Percentiles rank a stretch among this genome's conserved stretches.
Evolutionary conservation across 2,797 vertebrate genomes (phyloP).

Genomic region (Pogoniulus pusillus): DNA sequence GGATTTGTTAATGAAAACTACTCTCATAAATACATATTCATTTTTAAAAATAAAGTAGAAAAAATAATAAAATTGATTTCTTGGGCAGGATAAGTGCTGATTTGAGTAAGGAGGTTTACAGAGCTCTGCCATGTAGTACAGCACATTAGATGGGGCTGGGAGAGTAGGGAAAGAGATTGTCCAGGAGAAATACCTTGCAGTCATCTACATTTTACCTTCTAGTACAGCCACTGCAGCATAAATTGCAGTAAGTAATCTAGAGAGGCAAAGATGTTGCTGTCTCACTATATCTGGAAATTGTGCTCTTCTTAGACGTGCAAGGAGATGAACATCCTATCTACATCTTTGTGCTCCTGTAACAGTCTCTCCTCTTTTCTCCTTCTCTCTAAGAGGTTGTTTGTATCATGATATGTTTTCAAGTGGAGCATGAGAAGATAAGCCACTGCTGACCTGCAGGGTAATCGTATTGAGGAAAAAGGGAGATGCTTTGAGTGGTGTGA

Average conservation of each 20-base stretch:
- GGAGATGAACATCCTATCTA: neutral
- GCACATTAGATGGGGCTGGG: neutral
- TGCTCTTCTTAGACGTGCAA: neutral
- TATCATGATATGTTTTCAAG: neutral
- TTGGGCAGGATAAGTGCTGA: neutral
- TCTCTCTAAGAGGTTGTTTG: neutral
- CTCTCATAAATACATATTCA: neutral
- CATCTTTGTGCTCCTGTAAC: neutral
- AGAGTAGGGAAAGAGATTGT: neutral
- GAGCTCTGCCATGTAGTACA: neutral
- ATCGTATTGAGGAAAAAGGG: neutral
- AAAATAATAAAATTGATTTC: neutral
- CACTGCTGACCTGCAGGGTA: neutral
- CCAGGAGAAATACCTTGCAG: neutral
- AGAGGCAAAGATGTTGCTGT: neutral
- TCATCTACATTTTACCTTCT: neutral
- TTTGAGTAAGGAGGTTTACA: neutral
- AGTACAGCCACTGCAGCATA: fast-evolving
- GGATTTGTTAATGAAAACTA: neutral
- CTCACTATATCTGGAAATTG: neutral
- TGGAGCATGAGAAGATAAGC: neutral
- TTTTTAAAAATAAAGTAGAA: neutral
- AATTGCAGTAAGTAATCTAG: neutral
- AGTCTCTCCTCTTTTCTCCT: neutral
- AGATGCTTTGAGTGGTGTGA: neutral